Base-by-base conservation (phyloP, 1,140 invertebrate species). In the Procambarus virginalis region DNA sequence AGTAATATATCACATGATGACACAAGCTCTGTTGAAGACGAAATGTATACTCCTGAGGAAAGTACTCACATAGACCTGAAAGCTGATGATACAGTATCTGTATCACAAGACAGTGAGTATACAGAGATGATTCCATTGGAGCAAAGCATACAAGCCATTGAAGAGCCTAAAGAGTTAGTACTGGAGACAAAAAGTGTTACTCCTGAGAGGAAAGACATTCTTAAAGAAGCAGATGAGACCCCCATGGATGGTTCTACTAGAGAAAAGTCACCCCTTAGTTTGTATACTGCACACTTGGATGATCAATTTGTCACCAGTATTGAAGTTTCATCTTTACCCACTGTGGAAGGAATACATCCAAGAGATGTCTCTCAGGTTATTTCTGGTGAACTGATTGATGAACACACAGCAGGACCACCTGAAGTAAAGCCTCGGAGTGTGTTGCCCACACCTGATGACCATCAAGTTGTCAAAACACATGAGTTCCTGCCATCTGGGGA, bases 351-450 rank as follows among this genome's bases (percentile, higher is more conserved):
- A 2, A 49, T 51, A 14, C 83, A 79, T n/a, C 51, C 83, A 68
- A 79, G 45, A 17, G 77, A 85, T 76, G 89, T 84, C n/a, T 55
- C 73, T 45, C 60, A 80, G 34, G 55, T 58, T 48, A 90, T 70
- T n/a, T 70, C 48, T 68, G 89, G 86, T 81, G 68, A 85, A 84
- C 64, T 55, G 64, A 85, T 80, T 81, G 89, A 90, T 85, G 83
- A 90, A 80, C 89, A 90, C 68, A 85, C 89, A n/a, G 89, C 89
- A 45, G 76, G 83, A 4, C 83, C 89, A 22, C 82, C 89, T 70
- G 78, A 70, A 22, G 70, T 20, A 64, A 17, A 51, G 77, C 83
- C 83, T 85, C 70, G 49, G 51, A 81, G 68, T 64, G 83, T 46
- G 45, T 60, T 51, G 22, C 73, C 87, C 58, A 17, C 80, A 45